These are phyloP conservation scores for Heterodera carotae DNA, from an alignment of 1,140 invertebrate species.

Conservation along the genomic window DNA sequence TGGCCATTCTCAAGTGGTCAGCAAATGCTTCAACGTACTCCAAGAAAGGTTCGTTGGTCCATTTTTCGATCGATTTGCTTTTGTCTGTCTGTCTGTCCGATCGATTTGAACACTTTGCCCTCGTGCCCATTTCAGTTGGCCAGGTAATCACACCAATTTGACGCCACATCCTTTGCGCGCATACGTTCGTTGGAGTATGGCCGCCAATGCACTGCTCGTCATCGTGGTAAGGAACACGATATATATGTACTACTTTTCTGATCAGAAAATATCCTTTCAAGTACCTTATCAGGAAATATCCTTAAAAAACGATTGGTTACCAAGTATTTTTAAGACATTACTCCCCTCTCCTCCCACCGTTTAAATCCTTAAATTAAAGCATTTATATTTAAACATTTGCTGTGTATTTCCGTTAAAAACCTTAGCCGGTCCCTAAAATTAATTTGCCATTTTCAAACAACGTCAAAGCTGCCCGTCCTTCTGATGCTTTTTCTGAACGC, in stretches of 20 bases:
- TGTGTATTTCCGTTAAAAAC: too few species aligned
- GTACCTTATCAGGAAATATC: too few species aligned
- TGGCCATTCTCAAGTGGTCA: slow-evolving; percentile 45
- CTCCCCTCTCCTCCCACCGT: not conserved
- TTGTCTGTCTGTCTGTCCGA: too few species aligned
- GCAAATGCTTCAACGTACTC: slow-evolving; percentile 52
- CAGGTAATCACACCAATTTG: slow-evolving; percentile 51
- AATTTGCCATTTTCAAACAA: too few species aligned
- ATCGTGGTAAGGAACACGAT: slow-evolving; percentile 37
- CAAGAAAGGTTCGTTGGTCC: slow-evolving; percentile 53
- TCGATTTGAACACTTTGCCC: not conserved
- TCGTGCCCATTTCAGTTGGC: slow-evolving; percentile 45
- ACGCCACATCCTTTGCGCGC: slow-evolving; percentile 44
- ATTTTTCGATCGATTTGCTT: too few species aligned
- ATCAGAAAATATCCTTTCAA: too few species aligned
- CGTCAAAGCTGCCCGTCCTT: slow-evolving; percentile 46
- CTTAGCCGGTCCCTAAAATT: too few species aligned
- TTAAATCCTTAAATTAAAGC: too few species aligned
- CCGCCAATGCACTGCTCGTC: slow-evolving; percentile 47
- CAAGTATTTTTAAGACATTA: not conserved
- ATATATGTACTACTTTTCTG: too few species aligned
- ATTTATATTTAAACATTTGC: too few species aligned
- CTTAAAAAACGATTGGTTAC: not conserved
- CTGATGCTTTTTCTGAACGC: slow-evolving; percentile 51
- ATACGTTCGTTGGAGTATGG: slow-evolving; percentile 52